Evolutionary conservation across 2,888 invertebrate species (phyloP), one percentile per base, ranked within the genome.

Genomic region (Tenthredo distinguenda): DNA sequence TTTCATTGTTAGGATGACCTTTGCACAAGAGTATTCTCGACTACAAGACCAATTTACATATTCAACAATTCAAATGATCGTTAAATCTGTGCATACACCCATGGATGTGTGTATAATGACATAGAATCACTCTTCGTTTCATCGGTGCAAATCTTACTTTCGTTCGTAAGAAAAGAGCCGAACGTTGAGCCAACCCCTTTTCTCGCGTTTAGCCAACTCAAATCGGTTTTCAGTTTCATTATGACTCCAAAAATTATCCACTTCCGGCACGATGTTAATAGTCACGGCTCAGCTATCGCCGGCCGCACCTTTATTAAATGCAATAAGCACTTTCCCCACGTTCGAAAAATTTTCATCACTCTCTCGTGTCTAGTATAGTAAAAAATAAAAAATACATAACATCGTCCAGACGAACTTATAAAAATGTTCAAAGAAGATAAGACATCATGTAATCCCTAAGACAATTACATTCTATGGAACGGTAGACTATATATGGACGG

Each of bases 1-100:
- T 77, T 77, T 79, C 65, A 77, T 85, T 85, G 85, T 85, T 85
- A 2, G 31, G n/a, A 15, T 85, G 85, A 77, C 85, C 77, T 85
- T 85, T 76, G 77, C 85, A 65, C 85, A 79, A 77, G 77, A 47
- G 68, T 68, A 26, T 68, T 40, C 31, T 37, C 40, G 40, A 50
- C n/a, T 62, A 40, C 7, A 62, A 62, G 58, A 72, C 50, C 31
- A 21, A 85, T 85, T 85, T 85, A 77, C 77, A 76, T 77, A 47
- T 77, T 37, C 77, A 65, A 65, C 85, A 62, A 62, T 85, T 65
- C 18, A 18, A 65, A 79, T 43, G 34, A 79, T 7, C 12, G 21
- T 84, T 72, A 72, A 31, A 37, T 72, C 18, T 55, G 72, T 72
- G 47, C 58, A 26, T 43, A 72, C 31, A 26, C 31, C 4, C 50